phyloP scores from a whole-genome alignment of 1,140 invertebrate species.

The Zaprionus inermis region DNA sequence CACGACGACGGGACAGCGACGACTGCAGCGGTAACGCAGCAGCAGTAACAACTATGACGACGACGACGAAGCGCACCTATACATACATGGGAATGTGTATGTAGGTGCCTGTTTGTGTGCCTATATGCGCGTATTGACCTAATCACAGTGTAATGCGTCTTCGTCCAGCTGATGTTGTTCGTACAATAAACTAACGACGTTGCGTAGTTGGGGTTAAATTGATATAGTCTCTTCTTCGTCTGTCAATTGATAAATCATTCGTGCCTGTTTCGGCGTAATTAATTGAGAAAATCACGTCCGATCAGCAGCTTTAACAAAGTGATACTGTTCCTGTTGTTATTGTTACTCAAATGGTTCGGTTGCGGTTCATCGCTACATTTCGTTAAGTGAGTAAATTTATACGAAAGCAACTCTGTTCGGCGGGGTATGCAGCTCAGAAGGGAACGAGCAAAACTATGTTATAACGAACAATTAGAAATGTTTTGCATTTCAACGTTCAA shows the following conservation, averaged over 20 bases:
- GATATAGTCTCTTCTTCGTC: constrained; percentile 8
- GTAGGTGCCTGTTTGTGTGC: constrained; percentile 13
- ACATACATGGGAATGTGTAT: constrained; percentile 28
- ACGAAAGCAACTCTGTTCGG: constrained; percentile 19
- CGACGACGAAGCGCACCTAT: constrained; percentile 20
- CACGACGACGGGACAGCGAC: constrained; percentile 49
- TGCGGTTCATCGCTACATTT: constrained; percentile 3
- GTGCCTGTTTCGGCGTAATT: constrained; percentile 13
- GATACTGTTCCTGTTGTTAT: constrained; percentile 42
- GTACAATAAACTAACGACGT: constrained; percentile 8
- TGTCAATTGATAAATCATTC: constrained; percentile 31
- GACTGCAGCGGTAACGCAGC: constrained; percentile 16
- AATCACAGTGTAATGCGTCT: constrained; percentile 30
- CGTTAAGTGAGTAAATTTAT: constrained; percentile 15
- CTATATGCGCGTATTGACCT: constrained; percentile 30
- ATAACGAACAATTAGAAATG: neutral
- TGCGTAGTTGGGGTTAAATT: constrained; percentile 28
- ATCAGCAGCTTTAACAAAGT: constrained; percentile 41
- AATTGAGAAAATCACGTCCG: constrained; percentile 31
- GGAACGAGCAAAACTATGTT: neutral
- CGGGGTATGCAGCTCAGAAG: constrained; percentile 4
- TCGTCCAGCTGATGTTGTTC: constrained; percentile 19
- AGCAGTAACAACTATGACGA: constrained; percentile 8
- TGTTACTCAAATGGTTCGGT: constrained; percentile 42
- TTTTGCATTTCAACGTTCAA: too few relatives aligned